These are phyloP conservation scores for Ifrita kowaldi DNA, from an alignment of 2,113 vertebrate species.

Conservation along the genomic window DNA sequence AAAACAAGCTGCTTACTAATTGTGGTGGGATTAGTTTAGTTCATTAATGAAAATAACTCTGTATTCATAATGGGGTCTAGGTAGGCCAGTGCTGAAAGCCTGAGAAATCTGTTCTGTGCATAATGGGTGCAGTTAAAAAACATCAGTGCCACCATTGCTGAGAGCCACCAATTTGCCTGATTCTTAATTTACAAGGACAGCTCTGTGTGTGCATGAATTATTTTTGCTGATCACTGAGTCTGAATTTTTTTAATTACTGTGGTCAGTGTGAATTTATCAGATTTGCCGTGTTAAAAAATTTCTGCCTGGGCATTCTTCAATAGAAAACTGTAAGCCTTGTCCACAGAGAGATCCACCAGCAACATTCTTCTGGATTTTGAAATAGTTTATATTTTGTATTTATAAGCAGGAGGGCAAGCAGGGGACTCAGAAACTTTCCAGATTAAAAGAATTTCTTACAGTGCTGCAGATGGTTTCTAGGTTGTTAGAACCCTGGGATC, in stretches of 20 bases:
- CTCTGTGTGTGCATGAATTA: not conserved
- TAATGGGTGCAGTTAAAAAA: not conserved
- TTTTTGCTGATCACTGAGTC: not conserved
- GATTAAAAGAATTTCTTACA: not conserved
- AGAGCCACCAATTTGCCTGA: not conserved
- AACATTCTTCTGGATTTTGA: not conserved
- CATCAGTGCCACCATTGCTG: not conserved
- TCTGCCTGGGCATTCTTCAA: rapidly evolving
- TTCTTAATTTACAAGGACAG: not conserved
- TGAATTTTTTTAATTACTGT: not conserved
- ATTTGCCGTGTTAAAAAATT: not conserved
- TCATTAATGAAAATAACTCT: not conserved
- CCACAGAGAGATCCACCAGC: rapidly evolving
- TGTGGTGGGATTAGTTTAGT: not conserved
- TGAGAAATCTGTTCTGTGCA: not conserved
- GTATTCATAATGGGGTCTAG: not conserved
- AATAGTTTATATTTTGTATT: not conserved
- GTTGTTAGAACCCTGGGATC: not conserved
- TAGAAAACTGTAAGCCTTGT: not conserved
- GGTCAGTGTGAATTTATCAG: not conserved
- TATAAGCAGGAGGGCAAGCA: not conserved
- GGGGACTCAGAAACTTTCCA: not conserved
- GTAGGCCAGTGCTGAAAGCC: not conserved
- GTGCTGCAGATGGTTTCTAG: not conserved
- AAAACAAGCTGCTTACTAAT: not conserved